Evolutionary conservation across 2,113 vertebrate species (phyloP).

Genomic region (Plecturocebus donacophilus): DNA sequence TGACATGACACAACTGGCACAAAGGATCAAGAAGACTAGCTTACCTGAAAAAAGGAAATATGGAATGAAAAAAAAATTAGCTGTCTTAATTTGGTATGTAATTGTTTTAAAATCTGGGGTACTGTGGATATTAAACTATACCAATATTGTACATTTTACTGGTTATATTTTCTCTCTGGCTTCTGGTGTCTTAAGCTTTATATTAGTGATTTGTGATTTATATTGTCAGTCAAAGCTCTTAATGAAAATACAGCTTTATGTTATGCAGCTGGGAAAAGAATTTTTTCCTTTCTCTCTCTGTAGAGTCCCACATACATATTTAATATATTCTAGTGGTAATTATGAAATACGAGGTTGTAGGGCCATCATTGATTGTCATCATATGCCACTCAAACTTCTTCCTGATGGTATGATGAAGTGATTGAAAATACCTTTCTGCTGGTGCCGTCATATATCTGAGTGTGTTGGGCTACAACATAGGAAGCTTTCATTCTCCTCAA

Average conservation of each 20-base stretch:
- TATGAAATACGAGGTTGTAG: constrained; percentile 61
- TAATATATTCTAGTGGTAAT: constrained; percentile 72
- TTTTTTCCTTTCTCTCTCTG: constrained; percentile 44
- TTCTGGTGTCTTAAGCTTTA: constrained; percentile 58
- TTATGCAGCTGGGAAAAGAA: constrained; percentile 62
- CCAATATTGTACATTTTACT: constrained; percentile 49
- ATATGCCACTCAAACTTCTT: constrained; percentile 61
- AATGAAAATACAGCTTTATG: constrained; percentile 77
- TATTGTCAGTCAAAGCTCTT: constrained; percentile 73
- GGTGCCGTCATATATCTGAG: background rate
- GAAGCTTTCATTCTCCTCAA: background rate
- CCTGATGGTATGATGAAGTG: constrained; percentile 18
- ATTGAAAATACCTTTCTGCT: background rate
- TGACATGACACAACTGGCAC: constrained; percentile 27
- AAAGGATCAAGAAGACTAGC: constrained; percentile 36
- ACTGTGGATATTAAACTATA: constrained; percentile 56
- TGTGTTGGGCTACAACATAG: background rate
- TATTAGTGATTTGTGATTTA: constrained; percentile 72
- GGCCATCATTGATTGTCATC: constrained; percentile 49
- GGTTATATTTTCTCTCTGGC: constrained; percentile 60
- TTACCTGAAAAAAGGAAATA: background rate
- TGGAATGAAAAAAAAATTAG: constrained; percentile 14
- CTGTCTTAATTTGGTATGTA: constrained; percentile 37
- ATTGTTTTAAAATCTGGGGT: constrained; percentile 47
- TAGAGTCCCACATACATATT: constrained; percentile 52